Conservation (phyloP, 2,888 invertebrate genomes). For the Sussaba pulchella region DNA sequence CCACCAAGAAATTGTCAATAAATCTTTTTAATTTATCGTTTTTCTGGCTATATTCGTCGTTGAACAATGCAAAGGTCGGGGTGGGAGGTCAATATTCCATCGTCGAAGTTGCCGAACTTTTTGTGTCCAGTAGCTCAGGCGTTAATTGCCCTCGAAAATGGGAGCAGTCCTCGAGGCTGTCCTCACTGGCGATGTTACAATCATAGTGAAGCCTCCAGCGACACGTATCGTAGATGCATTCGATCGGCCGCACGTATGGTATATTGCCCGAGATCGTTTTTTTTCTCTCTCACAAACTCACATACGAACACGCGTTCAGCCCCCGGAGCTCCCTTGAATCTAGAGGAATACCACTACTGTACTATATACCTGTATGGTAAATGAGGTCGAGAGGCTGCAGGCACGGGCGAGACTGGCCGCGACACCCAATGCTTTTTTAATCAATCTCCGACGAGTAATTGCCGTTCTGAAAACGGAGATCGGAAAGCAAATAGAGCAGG, state of each 20-base stretch:
- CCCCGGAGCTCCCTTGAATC: not conserved
- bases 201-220: not conserved
- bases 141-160: slow-evolving; percentile 46
- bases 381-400: slow-evolving; percentile 36
- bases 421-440: slow-evolving; percentile 54
- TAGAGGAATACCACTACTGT: not conserved
- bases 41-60: not conserved
- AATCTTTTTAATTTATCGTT: slow-evolving; percentile 5
- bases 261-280: slow-evolving; percentile 23
- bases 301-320: not conserved
- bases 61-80: not conserved
- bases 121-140: not conserved
- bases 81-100: slow-evolving; percentile 6
- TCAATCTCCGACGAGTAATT: slow-evolving; percentile 62
- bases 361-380: slow-evolving; percentile 32
- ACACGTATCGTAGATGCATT: slow-evolving; percentile 22
- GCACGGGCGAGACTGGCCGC: slow-evolving; percentile 30
- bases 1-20: not conserved
- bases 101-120: not conserved
- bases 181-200: not conserved
- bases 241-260: slow-evolving; percentile 4
- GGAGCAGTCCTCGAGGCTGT: slow-evolving; percentile 15
- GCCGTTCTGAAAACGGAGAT: slow-evolving; percentile 51
- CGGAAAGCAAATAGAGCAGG: slow-evolving; percentile 28
- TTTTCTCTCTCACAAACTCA: slow-evolving; percentile 7